Percentiles rank a stretch among this genome's conserved stretches.
Conservation (phyloP, 1,140 invertebrate species). For the Sitodiplosis mosellana region DNA sequence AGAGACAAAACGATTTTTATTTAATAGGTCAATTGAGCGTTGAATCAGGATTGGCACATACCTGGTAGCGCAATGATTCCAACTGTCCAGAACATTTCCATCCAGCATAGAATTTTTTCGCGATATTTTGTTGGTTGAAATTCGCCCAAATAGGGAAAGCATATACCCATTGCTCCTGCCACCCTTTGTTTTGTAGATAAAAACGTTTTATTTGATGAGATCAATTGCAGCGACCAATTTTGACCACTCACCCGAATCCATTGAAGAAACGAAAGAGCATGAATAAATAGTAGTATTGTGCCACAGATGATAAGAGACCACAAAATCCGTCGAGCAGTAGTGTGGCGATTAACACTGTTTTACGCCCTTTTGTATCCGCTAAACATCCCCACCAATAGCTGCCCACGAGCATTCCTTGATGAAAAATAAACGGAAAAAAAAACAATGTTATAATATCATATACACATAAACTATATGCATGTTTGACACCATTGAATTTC, state of each 20-base stretch:
- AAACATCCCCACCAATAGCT: conserved; percentile 80
- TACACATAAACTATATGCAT: no score
- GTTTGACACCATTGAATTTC: no score
- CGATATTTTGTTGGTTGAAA: conserved; percentile 55
- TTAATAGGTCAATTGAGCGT: not conserved
- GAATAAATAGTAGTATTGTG: conserved; percentile 57
- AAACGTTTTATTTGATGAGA: no score
- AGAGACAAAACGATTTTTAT: conserved; percentile 1
- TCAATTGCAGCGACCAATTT: not conserved
- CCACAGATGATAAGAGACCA: conserved; percentile 52
- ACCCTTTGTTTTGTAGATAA: conserved; percentile 27
- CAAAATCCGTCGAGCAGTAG: conserved; percentile 57
- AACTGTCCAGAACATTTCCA: conserved; percentile 62
- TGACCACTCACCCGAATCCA: conserved; percentile 62
- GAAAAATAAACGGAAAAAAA: conserved; percentile 1
- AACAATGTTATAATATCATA: not conserved
- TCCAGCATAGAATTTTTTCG: conserved; percentile 56
- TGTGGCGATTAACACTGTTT: conserved; percentile 52
- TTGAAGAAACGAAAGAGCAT: conserved; percentile 59
- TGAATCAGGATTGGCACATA: conserved; percentile 19
- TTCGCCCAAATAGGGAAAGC: conserved; percentile 56
- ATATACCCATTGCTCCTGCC: conserved; percentile 58
- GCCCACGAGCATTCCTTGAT: conserved; percentile 65
- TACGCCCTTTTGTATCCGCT: conserved; percentile 63
- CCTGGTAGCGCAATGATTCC: conserved; percentile 49